Base-by-base conservation (phyloP, 2,113 vertebrate genomes). In the Egretta garzetta region DNA sequence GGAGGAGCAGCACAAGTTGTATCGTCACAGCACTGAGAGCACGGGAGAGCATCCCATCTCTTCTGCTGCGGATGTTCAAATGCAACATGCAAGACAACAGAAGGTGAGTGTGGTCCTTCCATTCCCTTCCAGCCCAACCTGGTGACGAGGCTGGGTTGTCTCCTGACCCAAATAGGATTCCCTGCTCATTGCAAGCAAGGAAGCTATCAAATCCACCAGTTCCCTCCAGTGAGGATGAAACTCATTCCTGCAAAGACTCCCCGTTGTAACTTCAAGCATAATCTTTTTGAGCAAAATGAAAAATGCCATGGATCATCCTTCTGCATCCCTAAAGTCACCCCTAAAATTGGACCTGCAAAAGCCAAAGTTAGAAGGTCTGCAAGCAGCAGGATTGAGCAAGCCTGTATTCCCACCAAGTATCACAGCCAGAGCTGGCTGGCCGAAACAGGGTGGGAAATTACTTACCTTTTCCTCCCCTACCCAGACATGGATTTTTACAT, bases 331-430 rank as follows among this genome's bases (percentile, higher is more conserved):
- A 90, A 90, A 79, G 15, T 92, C 9, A 16, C n/a, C 70, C 35
- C 66, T 79, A 30, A 80, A 86, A 56, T 21, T 33, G 26, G 41
- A 83, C 49, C 53, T 68, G 47, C 27, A 86, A 83, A 80, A 73
- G 37, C 21, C 64, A 49, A 53, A 79, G 37, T 43, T 50, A 67
- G 37, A 75, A 55, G 8, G 33, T 68, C 66, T 49, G 30, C n/a
- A 41, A 90, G 52, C 66, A 84, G 76, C 37, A 84, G 55, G 37
- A 88, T 84, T 87, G 77, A 89, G 27, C 50, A 91, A 91, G 32
- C 9, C n/a, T 90, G 32, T 32, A 84, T 81, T 90, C 64, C 47
- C 47, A 91, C 18, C 47, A 80, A 43, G 8, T 15, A 58, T 15
- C 0, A 0, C 49, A 91, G 73, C 41, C 64, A 94, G 84, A 84